phyloP scores from a whole-genome alignment of 1,140 invertebrate species.

The Rhopalosiphum padi region DNA sequence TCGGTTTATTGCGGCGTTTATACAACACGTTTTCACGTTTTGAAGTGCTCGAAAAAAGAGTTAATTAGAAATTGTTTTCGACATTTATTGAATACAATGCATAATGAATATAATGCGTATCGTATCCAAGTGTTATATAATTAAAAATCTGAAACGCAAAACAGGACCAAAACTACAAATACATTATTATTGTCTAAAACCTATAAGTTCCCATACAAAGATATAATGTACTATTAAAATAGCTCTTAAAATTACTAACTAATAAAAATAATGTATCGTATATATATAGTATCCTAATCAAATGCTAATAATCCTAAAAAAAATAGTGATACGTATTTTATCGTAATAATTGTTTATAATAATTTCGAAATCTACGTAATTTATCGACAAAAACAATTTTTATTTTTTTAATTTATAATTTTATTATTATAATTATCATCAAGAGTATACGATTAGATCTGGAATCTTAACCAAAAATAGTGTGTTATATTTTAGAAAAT shows the following conservation, averaged over 20 bases:
- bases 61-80: background rate
- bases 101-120: background rate
- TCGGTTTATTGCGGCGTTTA: background rate
- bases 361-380: background rate
- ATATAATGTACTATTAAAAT: background rate
- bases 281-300: too few species aligned
- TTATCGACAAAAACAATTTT: background rate
- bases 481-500: background rate
- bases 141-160: background rate
- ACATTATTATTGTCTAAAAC: background rate
- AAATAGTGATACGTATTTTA: background rate
- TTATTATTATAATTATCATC: too few species aligned
- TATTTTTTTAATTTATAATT: background rate
- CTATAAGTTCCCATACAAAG: background rate
- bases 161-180: background rate
- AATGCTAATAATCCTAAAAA: background rate
- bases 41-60: background rate
- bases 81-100: background rate
- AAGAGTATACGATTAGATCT: background rate
- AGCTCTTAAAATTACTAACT: background rate
- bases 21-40: background rate
- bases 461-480: background rate
- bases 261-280: background rate
- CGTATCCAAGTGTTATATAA: background rate
- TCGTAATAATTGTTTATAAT: too few species aligned